Base-by-base conservation (phyloP, 2,888 invertebrate species). In the Molorchus minor region DNA sequence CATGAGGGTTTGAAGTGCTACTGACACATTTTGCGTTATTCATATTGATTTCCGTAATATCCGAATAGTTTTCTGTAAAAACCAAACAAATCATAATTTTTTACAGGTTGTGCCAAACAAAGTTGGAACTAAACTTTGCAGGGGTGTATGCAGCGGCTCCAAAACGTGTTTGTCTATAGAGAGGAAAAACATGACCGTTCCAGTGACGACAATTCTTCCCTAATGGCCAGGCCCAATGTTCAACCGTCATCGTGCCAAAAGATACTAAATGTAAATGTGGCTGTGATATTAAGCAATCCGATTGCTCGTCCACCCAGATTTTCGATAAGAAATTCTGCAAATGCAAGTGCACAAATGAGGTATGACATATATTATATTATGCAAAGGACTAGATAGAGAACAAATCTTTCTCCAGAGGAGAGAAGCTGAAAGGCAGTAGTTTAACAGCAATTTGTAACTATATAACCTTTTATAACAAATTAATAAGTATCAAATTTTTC, bases 281-380 rank as follows among this genome's bases (percentile, higher is more conserved):
- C 7, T 62, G 62, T 25, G 62, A 62, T 38, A 59, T 53, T 21
- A 46, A 33, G 10, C 21, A 25, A 3, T 25, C 38, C 1, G 33
- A 40, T 15, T 62, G 62, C 36, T 54, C 33, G 19, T 13, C 46
- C 3, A 58, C 21, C 10, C 62, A 62, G 51, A 36, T 43, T 13
- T 56, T 62, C 15, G 62, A 62, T 17, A 62, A 62, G 16, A 58
- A 58, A 16, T 59, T 56, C 19, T 62, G 62, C 43, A 62, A 62
- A 58, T 62, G 62, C 45, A 62, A 62, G 45, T 62, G 62, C 16
- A 46, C 35, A 3, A 59, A 62, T 36, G 53, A 59, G 29, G 62
- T 59, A 20, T n/a, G n/a, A n/a, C n/a, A n/a, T n/a, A n/a, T n/a
- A n/a, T n/a, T n/a, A n/a, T n/a, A n/a, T n/a, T n/a, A n/a, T n/a